phyloP scores from a whole-genome alignment of 2,797 vertebrate species.

The Lophius americanus region DNA sequence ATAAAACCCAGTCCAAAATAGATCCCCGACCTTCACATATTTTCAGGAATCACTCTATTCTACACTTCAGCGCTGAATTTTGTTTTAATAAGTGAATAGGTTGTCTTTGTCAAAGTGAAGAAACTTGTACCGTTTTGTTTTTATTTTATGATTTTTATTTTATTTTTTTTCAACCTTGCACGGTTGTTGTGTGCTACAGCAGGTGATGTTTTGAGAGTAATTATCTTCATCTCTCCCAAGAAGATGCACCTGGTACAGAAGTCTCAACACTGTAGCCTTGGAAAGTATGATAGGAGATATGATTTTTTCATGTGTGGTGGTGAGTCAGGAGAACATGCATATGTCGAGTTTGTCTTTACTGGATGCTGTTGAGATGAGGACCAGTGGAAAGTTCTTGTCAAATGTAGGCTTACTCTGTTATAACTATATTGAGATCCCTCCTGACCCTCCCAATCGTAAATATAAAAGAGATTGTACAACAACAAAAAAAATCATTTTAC shows the following conservation, averaged over 20 bases:
- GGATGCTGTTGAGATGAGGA: conserved; percentile 10
- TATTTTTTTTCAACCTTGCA: conserved; percentile 30
- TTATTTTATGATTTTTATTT: conserved; percentile 22
- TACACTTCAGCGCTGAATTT: conserved; percentile 39
- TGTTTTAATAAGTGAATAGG: conserved; percentile 14
- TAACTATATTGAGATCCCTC: conserved; percentile 30
- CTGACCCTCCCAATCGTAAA: conserved; percentile 40
- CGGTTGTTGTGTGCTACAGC: conserved; percentile 32
- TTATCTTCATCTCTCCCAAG: conserved; percentile 7
- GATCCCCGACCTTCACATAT: conserved; percentile 64
- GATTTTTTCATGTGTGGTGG: conserved; percentile 13
- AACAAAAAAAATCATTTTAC: conserved; percentile 47
- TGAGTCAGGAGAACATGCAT: conserved; percentile 10
- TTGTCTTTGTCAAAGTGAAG: conserved; percentile 20
- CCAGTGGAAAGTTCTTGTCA: conserved; percentile 1
- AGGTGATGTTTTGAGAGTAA: conserved; percentile 33
- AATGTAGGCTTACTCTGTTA: conserved; percentile 24
- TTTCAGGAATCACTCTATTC: conserved; percentile 64
- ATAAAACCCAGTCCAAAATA: conserved; percentile 72
- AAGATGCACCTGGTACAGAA: conserved; percentile 26
- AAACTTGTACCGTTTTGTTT: conserved; percentile 26
- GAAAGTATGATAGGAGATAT: conserved; percentile 9
- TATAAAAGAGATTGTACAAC: conserved; percentile 37
- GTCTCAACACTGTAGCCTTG: conserved; percentile 60
- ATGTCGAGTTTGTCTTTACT: conserved; percentile 28